Evolutionary conservation across 2,888 invertebrate species (phyloP).

Genomic region (Yponomeuta plumbellus): DNA sequence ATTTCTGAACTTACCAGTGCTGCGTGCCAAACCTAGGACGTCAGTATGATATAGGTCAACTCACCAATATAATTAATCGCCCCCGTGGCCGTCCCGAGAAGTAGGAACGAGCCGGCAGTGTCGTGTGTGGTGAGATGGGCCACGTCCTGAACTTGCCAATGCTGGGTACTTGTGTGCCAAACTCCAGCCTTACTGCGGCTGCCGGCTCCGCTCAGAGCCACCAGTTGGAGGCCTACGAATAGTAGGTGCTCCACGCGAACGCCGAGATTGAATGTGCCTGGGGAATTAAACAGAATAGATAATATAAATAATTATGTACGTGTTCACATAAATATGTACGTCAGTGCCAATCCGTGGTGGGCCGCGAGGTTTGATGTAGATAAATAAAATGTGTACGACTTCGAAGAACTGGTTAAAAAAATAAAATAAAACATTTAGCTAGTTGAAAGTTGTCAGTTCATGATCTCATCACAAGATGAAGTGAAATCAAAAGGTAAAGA

Average conservation of each 20-base stretch:
- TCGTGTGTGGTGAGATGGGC: conserved; percentile 97
- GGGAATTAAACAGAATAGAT: conserved; percentile 23
- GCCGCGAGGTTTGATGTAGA: too few species aligned
- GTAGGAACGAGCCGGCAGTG: conserved; percentile 95
- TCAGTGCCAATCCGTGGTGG: too few species aligned
- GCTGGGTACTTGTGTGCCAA: conserved; percentile 99
- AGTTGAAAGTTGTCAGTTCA: too few species aligned
- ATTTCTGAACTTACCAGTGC: conserved; percentile 83
- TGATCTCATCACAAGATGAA: too few species aligned
- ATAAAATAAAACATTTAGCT: too few species aligned
- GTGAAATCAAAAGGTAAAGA: too few species aligned
- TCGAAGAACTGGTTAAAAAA: too few species aligned
- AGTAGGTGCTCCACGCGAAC: conserved; percentile 96
- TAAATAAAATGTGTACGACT: too few species aligned
- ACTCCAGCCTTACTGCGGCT: conserved; percentile 90
- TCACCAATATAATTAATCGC: conserved; percentile 97
- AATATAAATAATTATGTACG: too few species aligned
- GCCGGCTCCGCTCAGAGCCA: conserved; percentile 87
- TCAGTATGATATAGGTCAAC: conserved; percentile 15
- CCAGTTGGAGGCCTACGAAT: conserved; percentile 97
- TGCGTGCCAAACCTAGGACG: not conserved
- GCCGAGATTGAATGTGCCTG: conserved; percentile 92
- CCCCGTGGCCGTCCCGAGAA: conserved; percentile 97
- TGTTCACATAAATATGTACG: too few species aligned
- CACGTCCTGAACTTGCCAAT: conserved; percentile 98